A percentile compares a stretch with the other conserved stretches of the same genome.
Evolutionary conservation across 2,113 vertebrate species (phyloP).

Genomic region (Lipotes vexillifer): DNA sequence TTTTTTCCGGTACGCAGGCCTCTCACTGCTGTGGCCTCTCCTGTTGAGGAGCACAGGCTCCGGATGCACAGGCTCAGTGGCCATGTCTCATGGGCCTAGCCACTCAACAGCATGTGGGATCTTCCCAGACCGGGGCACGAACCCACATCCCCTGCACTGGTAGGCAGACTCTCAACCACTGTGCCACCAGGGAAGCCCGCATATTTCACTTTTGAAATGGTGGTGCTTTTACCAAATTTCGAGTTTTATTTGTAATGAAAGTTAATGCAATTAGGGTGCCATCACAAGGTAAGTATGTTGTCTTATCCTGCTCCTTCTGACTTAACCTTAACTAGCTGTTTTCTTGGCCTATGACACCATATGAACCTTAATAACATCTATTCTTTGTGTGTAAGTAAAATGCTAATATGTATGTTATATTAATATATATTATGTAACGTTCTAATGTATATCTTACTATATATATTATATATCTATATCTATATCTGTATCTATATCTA

Average conservation of each 20-base stretch:
- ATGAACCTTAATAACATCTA: neutral
- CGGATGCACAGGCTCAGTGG: fast-evolving
- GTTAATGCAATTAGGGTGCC: neutral
- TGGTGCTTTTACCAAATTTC: neutral
- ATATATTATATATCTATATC: neutral
- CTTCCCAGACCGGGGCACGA: no score
- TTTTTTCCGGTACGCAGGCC: no score
- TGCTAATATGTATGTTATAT: neutral
- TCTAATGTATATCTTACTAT: neutral
- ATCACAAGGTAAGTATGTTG: neutral
- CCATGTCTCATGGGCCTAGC: no score
- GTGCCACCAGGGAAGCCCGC: no score
- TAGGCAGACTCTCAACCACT: no score
- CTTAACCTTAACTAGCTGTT: neutral
- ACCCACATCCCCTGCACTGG: no score
- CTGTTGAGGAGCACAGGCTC: no score
- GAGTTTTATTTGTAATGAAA: neutral
- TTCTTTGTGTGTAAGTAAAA: neutral
- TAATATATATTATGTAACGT: neutral
- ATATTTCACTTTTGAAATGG: neutral
- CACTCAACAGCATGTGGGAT: no score
- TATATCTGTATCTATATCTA: neutral
- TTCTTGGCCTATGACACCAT: neutral
- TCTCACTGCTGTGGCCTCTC: no score
- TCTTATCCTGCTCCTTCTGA: neutral